These are phyloP conservation scores for Cebuella pygmaea DNA, from an alignment of 2,797 vertebrate species.

Conservation along the genomic window DNA sequence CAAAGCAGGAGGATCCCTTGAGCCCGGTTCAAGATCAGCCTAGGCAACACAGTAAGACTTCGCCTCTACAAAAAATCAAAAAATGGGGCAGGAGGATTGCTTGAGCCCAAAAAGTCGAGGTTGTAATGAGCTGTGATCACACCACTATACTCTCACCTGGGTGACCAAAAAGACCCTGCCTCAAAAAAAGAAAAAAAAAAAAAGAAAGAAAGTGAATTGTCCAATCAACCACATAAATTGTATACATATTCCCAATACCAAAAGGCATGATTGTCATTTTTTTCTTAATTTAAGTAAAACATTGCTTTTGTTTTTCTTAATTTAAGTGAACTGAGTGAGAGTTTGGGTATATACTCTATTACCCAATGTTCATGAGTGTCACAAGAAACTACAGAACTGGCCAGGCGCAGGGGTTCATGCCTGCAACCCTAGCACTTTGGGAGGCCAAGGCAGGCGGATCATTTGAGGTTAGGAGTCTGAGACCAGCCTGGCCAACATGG, in stretches of 20 bases:
- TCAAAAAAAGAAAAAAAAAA: background rate
- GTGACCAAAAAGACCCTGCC: background rate
- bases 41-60: background rate
- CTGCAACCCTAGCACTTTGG: background rate
- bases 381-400: background rate
- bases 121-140: background rate
- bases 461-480: background rate
- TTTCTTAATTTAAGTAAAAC: background rate
- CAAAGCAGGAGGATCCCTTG: background rate
- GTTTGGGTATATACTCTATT: background rate
- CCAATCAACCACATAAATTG: background rate
- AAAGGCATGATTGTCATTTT: conserved; percentile 43
- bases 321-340: conserved; percentile 14
- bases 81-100: background rate
- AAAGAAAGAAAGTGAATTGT: background rate
- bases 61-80: background rate
- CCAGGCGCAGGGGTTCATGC: accelerated
- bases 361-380: background rate
- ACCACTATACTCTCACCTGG: background rate
- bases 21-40: background rate
- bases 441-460: background rate
- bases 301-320: conserved; percentile 38
- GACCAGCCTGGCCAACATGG: background rate
- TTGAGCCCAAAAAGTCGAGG: background rate
- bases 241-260: conserved; percentile 21